phyloP scores from a whole-genome alignment of 1,140 invertebrate species.

The Lucilia sericata region DNA sequence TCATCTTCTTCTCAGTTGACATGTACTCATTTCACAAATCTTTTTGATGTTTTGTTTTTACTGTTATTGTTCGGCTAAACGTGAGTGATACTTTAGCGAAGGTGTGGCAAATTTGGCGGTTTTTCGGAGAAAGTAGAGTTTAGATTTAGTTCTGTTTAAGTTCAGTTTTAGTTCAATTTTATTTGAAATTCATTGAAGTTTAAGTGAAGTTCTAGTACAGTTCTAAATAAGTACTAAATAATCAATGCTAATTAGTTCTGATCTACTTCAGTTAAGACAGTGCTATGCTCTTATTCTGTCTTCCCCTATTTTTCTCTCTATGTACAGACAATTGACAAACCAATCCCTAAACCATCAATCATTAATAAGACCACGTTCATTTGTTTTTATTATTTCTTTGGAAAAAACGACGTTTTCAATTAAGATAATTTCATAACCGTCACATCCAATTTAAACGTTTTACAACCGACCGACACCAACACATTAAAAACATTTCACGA shows the following conservation, averaged over 20 bases:
- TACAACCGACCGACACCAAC: not conserved
- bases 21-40: not conserved
- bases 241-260: too few relatives aligned
- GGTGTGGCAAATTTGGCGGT: not conserved
- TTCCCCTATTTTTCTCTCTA: not conserved
- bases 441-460: conserved; percentile 43
- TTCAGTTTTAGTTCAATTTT: too few relatives aligned
- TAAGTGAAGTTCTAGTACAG: too few relatives aligned
- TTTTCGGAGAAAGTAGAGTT: not conserved
- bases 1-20: conserved; percentile 28
- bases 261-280: too few relatives aligned
- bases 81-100: not conserved
- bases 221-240: too few relatives aligned
- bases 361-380: not conserved
- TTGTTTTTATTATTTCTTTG: not conserved
- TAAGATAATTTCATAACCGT: not conserved
- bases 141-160: too few relatives aligned
- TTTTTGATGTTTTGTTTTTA: not conserved
- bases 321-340: not conserved
- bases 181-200: too few relatives aligned
- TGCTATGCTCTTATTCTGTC: too few relatives aligned
- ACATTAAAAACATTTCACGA: not conserved
- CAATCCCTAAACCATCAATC: not conserved
- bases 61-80: not conserved
- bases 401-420: not conserved